Percentiles rank a stretch among this genome's conserved stretches.
Evolutionary conservation across 2,113 vertebrate species (phyloP).

Genomic region (Ophiodon elongatus): DNA sequence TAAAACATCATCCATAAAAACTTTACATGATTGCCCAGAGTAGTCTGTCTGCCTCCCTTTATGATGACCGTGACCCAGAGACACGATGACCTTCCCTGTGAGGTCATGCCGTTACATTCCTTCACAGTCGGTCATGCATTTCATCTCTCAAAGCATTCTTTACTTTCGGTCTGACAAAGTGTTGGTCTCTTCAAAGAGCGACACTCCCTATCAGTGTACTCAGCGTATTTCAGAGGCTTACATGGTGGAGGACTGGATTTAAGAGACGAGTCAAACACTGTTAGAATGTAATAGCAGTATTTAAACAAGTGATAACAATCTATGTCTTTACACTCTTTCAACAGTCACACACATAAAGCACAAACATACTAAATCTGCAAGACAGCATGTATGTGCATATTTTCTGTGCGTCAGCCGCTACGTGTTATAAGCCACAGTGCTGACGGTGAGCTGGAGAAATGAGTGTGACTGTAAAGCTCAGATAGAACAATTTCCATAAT

Average conservation of each 20-base stretch:
- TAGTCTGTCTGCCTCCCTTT: neutral
- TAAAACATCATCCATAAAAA: constrained; percentile 17
- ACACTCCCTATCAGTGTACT: neutral
- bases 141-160: constrained; percentile 31
- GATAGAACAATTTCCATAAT: constrained; percentile 55
- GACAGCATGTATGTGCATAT: neutral
- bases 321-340: neutral
- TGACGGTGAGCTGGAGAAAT: constrained; percentile 14
- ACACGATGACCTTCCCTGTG: neutral
- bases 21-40: neutral
- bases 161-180: neutral
- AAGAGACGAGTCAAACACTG: neutral
- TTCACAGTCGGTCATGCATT: constrained; percentile 7
- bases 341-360: neutral
- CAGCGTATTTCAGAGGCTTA: constrained; percentile 15
- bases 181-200: neutral
- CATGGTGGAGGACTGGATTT: constrained; percentile 8
- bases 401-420: constrained; percentile 1
- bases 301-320: constrained; percentile 9
- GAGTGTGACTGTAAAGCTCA: constrained; percentile 27
- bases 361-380: constrained; percentile 11
- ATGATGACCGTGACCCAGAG: constrained; percentile 8
- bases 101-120: constrained; percentile 21
- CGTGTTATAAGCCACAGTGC: constrained; percentile 1
- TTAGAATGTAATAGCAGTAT: neutral